Conservation (phyloP, 2,797 vertebrate genomes). For the Sebastes umbrosus region DNA sequence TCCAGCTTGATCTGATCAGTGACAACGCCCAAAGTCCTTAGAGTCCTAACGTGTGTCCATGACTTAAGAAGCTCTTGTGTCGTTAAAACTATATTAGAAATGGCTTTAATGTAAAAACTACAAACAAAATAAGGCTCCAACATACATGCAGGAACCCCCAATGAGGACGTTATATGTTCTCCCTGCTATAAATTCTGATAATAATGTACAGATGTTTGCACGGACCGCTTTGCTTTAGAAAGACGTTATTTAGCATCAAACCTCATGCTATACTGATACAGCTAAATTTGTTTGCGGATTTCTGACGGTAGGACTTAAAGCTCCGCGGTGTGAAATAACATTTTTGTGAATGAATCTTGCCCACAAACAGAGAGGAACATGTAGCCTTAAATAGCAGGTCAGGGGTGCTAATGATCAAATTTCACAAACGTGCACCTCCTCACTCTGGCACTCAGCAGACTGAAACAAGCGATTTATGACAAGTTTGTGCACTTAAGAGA, state of each 20-base stretch:
- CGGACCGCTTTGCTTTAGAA: neutral
- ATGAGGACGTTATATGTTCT: neutral
- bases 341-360: neutral
- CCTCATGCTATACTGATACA: neutral
- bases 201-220: neutral
- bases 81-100: neutral
- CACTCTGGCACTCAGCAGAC: neutral
- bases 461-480: neutral
- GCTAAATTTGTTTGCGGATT: neutral
- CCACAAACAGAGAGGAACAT: neutral
- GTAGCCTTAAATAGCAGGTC: neutral
- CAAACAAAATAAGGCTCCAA: neutral
- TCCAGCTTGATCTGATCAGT: neutral
- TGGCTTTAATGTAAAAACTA: neutral
- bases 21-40: neutral
- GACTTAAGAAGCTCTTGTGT: neutral
- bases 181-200: neutral
- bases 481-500: neutral
- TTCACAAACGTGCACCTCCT: neutral
- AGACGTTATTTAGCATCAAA: neutral
- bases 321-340: neutral
- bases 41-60: neutral
- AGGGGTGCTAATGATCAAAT: neutral
- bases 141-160: neutral
- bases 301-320: neutral